phyloP scores from a whole-genome alignment of 2,797 vertebrate species.

The Enteromius mattozi region DNA sequence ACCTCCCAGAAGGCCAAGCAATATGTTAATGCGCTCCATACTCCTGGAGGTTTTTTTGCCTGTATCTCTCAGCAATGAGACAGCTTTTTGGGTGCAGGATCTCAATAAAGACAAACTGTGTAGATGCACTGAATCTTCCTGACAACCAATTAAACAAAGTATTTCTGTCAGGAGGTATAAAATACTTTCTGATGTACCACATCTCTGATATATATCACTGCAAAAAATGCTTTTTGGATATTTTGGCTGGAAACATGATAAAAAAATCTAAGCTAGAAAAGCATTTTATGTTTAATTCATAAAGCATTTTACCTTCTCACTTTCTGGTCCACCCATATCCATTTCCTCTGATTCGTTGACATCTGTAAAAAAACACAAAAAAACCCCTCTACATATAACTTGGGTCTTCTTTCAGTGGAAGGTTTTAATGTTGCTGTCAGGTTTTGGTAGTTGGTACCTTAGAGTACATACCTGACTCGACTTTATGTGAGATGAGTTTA shows the following conservation, averaged over 20 bases:
- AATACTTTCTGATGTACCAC: not conserved
- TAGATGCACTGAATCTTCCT: slow-evolving; percentile 66
- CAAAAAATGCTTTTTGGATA: too few species aligned
- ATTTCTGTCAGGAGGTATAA: not conserved
- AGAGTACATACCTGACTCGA: slow-evolving; percentile 61
- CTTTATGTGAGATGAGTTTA: slow-evolving; percentile 66
- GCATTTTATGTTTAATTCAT: not conserved
- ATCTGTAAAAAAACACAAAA: slow-evolving; percentile 33
- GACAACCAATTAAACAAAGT: slow-evolving; percentile 14
- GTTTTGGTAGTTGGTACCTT: not conserved
- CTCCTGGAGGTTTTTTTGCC: slow-evolving; percentile 60
- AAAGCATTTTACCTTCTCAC: slow-evolving; percentile 39
- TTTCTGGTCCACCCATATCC: slow-evolving; percentile 40
- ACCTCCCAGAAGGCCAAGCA: slow-evolving; percentile 70
- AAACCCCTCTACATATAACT: too few species aligned
- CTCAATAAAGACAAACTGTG: slow-evolving; percentile 70
- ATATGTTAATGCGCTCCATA: slow-evolving; percentile 69
- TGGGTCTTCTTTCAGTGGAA: not conserved
- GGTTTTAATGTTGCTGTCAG: not conserved
- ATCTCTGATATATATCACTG: not conserved
- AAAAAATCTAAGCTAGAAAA: too few species aligned
- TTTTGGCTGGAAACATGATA: too few species aligned
- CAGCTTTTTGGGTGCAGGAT: slow-evolving; percentile 79
- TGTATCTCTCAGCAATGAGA: slow-evolving; percentile 74
- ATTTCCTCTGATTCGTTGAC: slow-evolving; percentile 38